phyloP scores from a whole-genome alignment of 2,888 invertebrate species.

The Luperina testacea region DNA sequence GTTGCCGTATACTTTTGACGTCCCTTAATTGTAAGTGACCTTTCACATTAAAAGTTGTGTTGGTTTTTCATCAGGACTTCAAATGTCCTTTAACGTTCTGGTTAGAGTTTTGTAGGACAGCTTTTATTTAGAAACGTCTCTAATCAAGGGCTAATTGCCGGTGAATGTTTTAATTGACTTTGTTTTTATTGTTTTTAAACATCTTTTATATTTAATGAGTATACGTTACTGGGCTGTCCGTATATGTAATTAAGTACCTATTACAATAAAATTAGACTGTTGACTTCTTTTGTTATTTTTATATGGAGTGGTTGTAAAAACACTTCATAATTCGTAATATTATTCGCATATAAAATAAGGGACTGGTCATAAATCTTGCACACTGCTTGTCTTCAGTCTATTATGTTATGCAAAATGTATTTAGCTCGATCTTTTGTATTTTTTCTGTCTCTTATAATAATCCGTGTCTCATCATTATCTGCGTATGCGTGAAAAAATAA shows the following conservation, averaged over 20 bases:
- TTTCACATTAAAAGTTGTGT: slow-evolving; percentile 48
- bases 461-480: not conserved
- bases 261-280: slow-evolving; percentile 1
- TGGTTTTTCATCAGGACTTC: slow-evolving; percentile 50
- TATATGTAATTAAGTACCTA: slow-evolving; percentile 15
- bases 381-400: slow-evolving; percentile 31
- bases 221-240: not conserved
- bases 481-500: not conserved
- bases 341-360: slow-evolving; percentile 21
- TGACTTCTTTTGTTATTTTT: not conserved
- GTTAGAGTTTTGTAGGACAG: slow-evolving; percentile 30
- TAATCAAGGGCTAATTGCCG: slow-evolving; percentile 49
- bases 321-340: not conserved
- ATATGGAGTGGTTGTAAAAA: not conserved
- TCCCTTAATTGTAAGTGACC: slow-evolving; percentile 46
- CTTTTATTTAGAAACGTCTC: slow-evolving; percentile 42
- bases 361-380: slow-evolving; percentile 38
- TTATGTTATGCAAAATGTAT: slow-evolving; percentile 37
- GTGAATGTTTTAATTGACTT: slow-evolving; percentile 42
- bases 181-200: slow-evolving; percentile 33
- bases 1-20: slow-evolving; percentile 9
- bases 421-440: slow-evolving; percentile 24
- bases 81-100: slow-evolving; percentile 35
- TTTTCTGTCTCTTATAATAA: slow-evolving; percentile 5
- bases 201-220: slow-evolving; percentile 28